These are phyloP conservation scores for Anas platyrhynchos DNA, from an alignment of 2,113 vertebrate species.

Conservation along the genomic window DNA sequence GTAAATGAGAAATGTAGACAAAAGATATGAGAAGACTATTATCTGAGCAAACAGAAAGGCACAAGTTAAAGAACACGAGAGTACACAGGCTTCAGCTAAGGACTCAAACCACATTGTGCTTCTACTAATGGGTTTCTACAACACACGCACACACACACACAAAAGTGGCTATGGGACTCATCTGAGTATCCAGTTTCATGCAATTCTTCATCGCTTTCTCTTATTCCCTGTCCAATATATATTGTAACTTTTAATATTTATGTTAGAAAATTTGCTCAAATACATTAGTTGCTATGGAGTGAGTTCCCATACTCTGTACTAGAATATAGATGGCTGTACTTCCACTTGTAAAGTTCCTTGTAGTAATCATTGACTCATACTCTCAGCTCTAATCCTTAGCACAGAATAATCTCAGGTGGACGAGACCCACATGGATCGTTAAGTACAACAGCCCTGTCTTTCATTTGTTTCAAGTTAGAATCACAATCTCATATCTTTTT, in stretches of 20 bases:
- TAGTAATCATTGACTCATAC: background rate
- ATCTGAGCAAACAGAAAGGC: background rate
- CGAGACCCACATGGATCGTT: too few relatives aligned
- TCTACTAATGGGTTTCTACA: background rate
- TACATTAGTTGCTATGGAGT: background rate
- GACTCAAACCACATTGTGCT: background rate
- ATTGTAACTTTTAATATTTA: background rate
- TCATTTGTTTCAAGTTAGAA: background rate
- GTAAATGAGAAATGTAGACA: background rate
- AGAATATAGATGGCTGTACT: background rate
- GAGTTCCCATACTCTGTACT: background rate
- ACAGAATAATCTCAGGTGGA: too few relatives aligned
- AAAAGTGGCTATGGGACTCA: background rate
- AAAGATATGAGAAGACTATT: background rate
- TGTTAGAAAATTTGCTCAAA: background rate
- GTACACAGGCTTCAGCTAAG: background rate
- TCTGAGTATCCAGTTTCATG: background rate
- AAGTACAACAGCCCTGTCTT: background rate
- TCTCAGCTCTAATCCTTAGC: background rate
- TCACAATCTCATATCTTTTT: background rate
- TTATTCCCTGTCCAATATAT: background rate
- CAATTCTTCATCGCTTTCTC: background rate
- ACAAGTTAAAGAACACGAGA: background rate
- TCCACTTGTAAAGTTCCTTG: background rate
- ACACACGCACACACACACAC: too few relatives aligned